Evolutionary conservation across 1,140 invertebrate genomes (phyloP).

Genomic region (Trichonephila inaurata): DNA sequence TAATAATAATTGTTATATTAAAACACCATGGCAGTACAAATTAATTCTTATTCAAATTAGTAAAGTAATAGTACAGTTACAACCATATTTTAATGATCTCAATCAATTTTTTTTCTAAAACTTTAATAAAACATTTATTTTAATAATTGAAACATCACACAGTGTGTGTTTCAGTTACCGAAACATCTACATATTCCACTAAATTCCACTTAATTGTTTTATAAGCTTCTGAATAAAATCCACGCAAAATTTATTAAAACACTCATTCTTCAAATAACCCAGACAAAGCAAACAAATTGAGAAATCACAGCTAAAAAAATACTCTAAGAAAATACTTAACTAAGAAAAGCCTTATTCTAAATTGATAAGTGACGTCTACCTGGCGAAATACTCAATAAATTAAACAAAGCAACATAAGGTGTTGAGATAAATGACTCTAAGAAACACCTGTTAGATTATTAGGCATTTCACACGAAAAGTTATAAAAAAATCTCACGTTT

Average conservation of each 20-base stretch:
- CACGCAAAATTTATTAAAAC: neutral
- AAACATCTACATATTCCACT: too few relatives aligned
- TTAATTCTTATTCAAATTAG: too few relatives aligned
- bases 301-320: neutral
- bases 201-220: neutral
- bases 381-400: neutral
- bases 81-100: too few relatives aligned
- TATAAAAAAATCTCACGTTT: neutral
- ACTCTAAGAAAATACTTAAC: neutral
- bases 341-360: neutral
- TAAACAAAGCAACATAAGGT: neutral
- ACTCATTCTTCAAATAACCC: neutral
- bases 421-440: constrained; percentile 17
- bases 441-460: neutral
- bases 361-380: neutral
- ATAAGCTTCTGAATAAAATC: neutral
- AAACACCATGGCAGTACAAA: too few relatives aligned
- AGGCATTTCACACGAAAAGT: neutral
- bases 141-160: too few relatives aligned
- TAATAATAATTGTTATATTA: too few relatives aligned
- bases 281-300: neutral
- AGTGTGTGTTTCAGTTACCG: too few relatives aligned
- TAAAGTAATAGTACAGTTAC: too few relatives aligned
- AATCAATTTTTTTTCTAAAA: too few relatives aligned
- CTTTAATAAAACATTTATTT: too few relatives aligned